Conservation (phyloP, 2,113 vertebrate genomes). For the Nyctibius bracteatus region DNA sequence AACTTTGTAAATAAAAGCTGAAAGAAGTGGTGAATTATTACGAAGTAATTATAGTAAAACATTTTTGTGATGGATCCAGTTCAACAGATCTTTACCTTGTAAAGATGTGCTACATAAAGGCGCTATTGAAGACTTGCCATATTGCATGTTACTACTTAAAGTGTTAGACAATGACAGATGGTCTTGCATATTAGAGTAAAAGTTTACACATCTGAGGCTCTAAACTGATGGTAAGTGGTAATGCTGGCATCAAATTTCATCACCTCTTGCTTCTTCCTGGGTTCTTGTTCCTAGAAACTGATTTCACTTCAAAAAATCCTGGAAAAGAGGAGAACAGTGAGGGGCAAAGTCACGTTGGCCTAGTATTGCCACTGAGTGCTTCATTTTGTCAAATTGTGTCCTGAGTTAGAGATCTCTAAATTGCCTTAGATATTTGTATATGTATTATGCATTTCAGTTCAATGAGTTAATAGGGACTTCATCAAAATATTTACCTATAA, state of each 20-base stretch:
- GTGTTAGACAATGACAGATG: background rate
- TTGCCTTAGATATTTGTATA: background rate
- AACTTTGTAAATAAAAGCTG: background rate
- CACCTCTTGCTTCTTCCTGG: background rate
- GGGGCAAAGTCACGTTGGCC: background rate
- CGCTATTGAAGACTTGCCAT: background rate
- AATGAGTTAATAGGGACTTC: background rate
- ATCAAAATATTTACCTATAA: background rate
- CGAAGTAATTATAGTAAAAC: background rate
- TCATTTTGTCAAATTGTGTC: background rate
- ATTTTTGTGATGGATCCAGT: background rate
- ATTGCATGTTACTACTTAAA: background rate
- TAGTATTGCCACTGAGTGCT: background rate
- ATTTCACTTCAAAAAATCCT: background rate
- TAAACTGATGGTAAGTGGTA: background rate
- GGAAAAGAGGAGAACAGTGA: background rate
- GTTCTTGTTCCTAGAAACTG: background rate
- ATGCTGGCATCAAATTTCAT: background rate
- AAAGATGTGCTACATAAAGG: background rate
- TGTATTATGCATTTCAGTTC: background rate
- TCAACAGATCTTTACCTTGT: background rate
- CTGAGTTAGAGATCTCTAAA: background rate
- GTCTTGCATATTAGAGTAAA: background rate
- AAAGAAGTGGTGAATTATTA: background rate
- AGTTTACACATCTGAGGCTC: background rate